Evolutionary conservation across 2,113 vertebrate genomes (phyloP), one percentile per base, ranked within the genome.

Genomic region (Pangasianodon gigas): DNA sequence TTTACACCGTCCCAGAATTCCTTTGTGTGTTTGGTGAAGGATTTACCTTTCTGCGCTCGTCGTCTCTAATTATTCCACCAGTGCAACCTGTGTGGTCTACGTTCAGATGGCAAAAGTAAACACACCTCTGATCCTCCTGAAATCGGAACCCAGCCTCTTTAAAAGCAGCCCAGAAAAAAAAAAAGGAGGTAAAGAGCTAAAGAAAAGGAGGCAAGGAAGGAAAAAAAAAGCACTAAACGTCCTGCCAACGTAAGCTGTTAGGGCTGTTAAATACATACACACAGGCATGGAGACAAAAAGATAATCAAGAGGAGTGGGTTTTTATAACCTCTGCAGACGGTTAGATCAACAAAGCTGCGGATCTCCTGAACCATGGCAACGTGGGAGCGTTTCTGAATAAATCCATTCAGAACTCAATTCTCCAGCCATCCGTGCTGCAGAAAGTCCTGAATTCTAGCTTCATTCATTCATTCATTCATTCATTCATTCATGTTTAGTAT

Each of bases 61-160:
- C 92, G 93, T 94, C 93, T 95, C 93, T 94, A 94, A 95, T 95
- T 95, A 95, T 95, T 95, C 93, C 92, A 95, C 94, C 93, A 93
- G 93, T 90, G 92, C 94, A 93, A 94, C 94, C 94, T 95, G 95
- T 96, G 95, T 95, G 95, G 95, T 95, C 95, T 92, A 91, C 91
- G 91, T 94, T 91, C 90, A 92, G 93, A 93, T 88, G 54, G 77
- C 69, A 62, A 67, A 92, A 81, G 89, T 88, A 91, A 91, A 82
- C 87, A 90, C 52, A 62, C 58, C 60, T 71, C 37, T 75, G 52
- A 83, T 88, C 83, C 77, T 85, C 21, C 71, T 62, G 82, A 88
- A 86, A 92, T 88, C 71, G 3, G 60, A 87, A 62, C 85, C 58
- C 67, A 8, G 9, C 48, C 54, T 54, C 46, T 58, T 69, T 71